Evolutionary conservation across 2,797 vertebrate genomes (phyloP), one percentile per base, ranked within the genome.

Genomic region (Lepus oiostolus): DNA sequence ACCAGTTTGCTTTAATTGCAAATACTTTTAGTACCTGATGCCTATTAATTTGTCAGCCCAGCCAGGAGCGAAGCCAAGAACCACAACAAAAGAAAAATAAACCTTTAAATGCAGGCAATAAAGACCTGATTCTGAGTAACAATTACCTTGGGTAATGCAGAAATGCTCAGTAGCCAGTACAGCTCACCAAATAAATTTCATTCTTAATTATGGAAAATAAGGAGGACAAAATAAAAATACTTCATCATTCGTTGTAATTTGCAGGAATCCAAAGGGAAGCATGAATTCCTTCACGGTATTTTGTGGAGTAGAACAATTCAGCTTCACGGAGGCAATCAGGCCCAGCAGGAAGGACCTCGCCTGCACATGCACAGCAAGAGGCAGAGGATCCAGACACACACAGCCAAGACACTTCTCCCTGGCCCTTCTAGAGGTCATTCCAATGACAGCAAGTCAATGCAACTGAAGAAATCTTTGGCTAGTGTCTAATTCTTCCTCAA

Each of bases 31-130:
- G 75, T 96, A 94, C 79, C 91, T 87, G 77, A 88, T 72, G 83
- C 85, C 95, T 96, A 95, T 97, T 94, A 95, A 97, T 91, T 92
- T 96, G 92, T 95, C 93, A 92, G 70, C 75, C 32, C 79, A 86
- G 87, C 89, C 74, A 91, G 74, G 84, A 94, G 76, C 67, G 90
- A 93, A 96, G 93, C 84, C 94, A 93, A 95, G 94, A 94, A 86
- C 30, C 93, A 95, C 93, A 92, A 96, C 92, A 95, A 97, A 90
- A 91, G 90, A 93, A 96, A 90, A 96, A 92, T 89, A 95, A 96
- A 71, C 70, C 83, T 76, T 93, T 96, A 95, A 95, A 93, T 86
- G 81, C 42, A 89, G n/a, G 76, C 93, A 95, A 82, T 96, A 87
- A 96, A 93, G 92, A 87, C 52, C 47, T 81, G 30, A 75, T 79